Conservation (phyloP, 2,888 invertebrate genomes). For the Rhyacophila evoluta region DNA sequence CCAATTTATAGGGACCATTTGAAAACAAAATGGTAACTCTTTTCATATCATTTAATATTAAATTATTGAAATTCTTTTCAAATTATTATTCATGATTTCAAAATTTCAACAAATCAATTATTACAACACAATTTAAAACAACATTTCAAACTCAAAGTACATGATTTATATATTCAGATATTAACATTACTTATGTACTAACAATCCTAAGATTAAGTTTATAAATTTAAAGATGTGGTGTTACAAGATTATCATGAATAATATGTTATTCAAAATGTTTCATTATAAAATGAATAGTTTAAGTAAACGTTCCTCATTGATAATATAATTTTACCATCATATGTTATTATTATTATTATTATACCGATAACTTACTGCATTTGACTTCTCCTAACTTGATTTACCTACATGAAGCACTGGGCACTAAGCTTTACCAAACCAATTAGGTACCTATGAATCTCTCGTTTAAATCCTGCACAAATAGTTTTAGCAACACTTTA, state of each 20-base stretch:
- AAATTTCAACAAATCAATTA: neutral
- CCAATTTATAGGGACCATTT: too few species aligned
- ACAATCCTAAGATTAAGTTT: neutral
- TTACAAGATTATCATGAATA: neutral
- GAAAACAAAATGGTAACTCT: too few species aligned
- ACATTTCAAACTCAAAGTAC: neutral
- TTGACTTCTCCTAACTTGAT: neutral
- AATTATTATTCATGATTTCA: neutral
- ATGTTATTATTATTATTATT: neutral
- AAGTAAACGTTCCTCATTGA: neutral
- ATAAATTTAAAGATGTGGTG: neutral
- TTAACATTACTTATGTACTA: neutral
- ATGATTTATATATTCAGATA: neutral
- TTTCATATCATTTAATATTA: too few species aligned
- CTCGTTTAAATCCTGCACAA: too few species aligned
- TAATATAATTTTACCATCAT: constrained; percentile 10
- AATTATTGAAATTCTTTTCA: neutral
- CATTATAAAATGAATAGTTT: neutral
- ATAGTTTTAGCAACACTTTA: too few species aligned
- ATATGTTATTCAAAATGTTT: neutral
- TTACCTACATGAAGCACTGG: neutral
- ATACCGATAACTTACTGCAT: constrained; percentile 14
- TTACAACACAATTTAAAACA: neutral
- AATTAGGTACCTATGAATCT: neutral
- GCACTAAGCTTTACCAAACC: neutral